phyloP scores from a whole-genome alignment of 2,888 invertebrate species.

The Hyposoter dolosus region DNA sequence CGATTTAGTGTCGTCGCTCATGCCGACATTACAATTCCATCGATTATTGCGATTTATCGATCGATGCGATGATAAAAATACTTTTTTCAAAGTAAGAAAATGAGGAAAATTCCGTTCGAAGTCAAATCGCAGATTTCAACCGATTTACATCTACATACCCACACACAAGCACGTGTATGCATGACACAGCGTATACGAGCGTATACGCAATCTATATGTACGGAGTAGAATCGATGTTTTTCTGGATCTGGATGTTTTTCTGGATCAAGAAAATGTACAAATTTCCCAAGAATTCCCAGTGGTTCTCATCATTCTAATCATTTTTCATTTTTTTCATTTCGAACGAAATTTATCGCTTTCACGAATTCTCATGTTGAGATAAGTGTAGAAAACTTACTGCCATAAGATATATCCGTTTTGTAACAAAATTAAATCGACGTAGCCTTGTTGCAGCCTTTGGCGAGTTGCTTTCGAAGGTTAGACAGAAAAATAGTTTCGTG shows the following conservation, averaged over 20 bases:
- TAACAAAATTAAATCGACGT: not conserved
- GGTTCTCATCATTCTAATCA: not conserved
- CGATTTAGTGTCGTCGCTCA: conserved; percentile 21
- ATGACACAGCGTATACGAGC: not conserved
- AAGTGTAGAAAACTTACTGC: not conserved
- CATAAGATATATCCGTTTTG: not conserved
- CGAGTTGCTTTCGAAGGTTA: not conserved
- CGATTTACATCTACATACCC: not conserved
- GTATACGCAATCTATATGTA: not conserved
- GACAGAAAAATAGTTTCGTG: not conserved
- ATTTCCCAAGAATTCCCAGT: not conserved
- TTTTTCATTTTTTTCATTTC: not conserved
- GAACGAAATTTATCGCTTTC: too few species aligned
- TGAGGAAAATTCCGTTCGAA: not conserved
- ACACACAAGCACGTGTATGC: not conserved
- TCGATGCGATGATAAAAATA: not conserved
- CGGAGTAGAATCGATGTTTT: not conserved
- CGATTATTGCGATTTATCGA: not conserved
- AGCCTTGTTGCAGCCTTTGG: not conserved
- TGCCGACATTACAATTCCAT: not conserved
- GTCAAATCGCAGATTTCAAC: not conserved
- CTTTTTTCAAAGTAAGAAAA: not conserved
- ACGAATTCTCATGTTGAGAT: too few species aligned
- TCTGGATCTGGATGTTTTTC: not conserved
- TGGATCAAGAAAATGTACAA: not conserved